phyloP scores from a whole-genome alignment of 35 echinoderm and acorn worm species.

The Apostichopus parvimensis region DNA sequence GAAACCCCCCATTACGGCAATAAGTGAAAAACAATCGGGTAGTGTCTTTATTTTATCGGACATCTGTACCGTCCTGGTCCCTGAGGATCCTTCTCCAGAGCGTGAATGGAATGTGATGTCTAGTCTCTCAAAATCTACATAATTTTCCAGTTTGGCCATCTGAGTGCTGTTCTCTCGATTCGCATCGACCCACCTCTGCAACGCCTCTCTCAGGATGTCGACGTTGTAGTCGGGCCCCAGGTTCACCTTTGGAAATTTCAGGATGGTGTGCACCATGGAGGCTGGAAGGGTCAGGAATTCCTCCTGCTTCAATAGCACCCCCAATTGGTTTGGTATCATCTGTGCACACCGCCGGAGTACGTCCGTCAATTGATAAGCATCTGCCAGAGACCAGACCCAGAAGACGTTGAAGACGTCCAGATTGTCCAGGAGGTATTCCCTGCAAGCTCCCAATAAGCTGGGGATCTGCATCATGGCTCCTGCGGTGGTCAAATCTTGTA shows the following conservation, averaged over 20 bases:
- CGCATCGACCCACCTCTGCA: slow-evolving; percentile 27
- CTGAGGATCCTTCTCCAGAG: background rate
- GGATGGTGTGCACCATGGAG: slow-evolving; percentile 26
- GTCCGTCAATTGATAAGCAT: background rate
- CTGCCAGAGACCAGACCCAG: slow-evolving; percentile 1
- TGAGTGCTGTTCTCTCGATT: slow-evolving; percentile 9
- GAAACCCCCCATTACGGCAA: slow-evolving; percentile 41
- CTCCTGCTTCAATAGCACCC: background rate
- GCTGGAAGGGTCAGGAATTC: slow-evolving; percentile 34
- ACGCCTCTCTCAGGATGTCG: background rate
- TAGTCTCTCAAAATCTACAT: background rate
- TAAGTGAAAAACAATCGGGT: slow-evolving; percentile 24
- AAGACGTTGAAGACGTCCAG: slow-evolving; percentile 46
- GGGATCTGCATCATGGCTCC: slow-evolving; percentile 65
- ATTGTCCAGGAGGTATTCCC: slow-evolving; percentile 24
- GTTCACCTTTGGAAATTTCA: slow-evolving; percentile 25
- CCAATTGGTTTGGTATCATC: slow-evolving; percentile 25
- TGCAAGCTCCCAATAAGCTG: slow-evolving; percentile 45
- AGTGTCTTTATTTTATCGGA: background rate
- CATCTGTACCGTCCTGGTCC: background rate
- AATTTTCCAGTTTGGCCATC: background rate
- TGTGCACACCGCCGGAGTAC: slow-evolving; percentile 13
- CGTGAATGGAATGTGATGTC: slow-evolving; percentile 2
- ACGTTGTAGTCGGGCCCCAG: slow-evolving; percentile 7
- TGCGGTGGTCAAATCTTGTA: slow-evolving; percentile 57